Percentiles rank a stretch among this genome's conserved stretches.
Evolutionary conservation across 2,888 invertebrate genomes (phyloP).

Genomic region (Drosophila borealis): DNA sequence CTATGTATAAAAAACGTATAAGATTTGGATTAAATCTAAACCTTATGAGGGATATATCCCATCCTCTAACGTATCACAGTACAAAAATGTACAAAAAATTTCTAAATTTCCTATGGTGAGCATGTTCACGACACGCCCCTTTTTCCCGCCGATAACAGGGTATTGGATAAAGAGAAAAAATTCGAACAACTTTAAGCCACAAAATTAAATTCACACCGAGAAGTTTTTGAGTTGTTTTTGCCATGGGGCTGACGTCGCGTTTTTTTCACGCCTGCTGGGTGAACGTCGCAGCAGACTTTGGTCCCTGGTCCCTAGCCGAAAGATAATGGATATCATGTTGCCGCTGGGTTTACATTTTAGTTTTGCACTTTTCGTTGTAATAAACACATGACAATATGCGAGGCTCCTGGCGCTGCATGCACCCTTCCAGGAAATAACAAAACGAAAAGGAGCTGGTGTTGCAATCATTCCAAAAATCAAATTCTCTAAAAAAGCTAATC

Average conservation of each 20-base stretch:
- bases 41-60: no score
- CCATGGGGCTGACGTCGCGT: conserved; percentile 23
- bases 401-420: conserved; percentile 25
- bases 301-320: conserved; percentile 25
- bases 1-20: no score
- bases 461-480: conserved; percentile 8
- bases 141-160: background rate
- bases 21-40: no score
- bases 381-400: conserved; percentile 72
- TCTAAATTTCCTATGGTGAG: no score
- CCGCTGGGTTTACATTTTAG: conserved; percentile 72
- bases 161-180: conserved; percentile 20
- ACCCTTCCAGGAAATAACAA: conserved; percentile 23
- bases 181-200: conserved; percentile 60
- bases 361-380: conserved; percentile 70
- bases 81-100: no score
- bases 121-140: background rate
- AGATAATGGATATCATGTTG: conserved; percentile 77
- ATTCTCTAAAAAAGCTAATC: background rate
- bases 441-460: background rate
- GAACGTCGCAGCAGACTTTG: conserved; percentile 32
- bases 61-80: no score
- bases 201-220: conserved; percentile 69
- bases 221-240: conserved; percentile 43
- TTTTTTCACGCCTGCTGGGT: conserved; percentile 32